Evolutionary conservation across 2,888 invertebrate genomes (phyloP).

Genomic region (Mythimna ferrago): DNA sequence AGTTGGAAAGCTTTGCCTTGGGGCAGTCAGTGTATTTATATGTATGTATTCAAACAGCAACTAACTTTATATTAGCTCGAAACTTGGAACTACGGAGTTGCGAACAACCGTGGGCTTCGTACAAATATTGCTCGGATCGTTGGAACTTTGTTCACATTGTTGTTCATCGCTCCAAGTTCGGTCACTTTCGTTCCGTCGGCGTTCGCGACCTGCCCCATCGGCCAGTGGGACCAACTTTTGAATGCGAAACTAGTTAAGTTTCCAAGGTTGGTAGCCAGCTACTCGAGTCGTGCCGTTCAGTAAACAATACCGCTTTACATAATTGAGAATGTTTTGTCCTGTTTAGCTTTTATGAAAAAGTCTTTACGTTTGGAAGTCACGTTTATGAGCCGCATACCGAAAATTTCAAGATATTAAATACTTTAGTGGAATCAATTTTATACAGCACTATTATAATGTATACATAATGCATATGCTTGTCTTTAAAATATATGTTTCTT

Average conservation of each 20-base stretch:
- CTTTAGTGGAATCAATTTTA: constrained; percentile 25
- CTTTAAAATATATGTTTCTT: neutral
- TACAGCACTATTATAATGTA: constrained; percentile 2
- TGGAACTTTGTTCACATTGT: constrained; percentile 80
- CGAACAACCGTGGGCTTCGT: constrained; percentile 69
- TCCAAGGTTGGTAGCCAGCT: constrained; percentile 77
- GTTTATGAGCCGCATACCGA: constrained; percentile 64
- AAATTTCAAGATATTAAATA: constrained; percentile 35
- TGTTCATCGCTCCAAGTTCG: constrained; percentile 80
- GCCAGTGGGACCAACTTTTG: constrained; percentile 75
- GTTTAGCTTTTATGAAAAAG: constrained; percentile 63
- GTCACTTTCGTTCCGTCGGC: constrained; percentile 80
- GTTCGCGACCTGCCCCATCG: constrained; percentile 70
- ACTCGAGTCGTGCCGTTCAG: constrained; percentile 66
- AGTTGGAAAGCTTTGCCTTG: constrained; percentile 42
- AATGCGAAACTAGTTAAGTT: constrained; percentile 80
- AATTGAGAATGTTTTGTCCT: constrained; percentile 72
- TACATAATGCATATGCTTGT: neutral
- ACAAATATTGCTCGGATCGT: constrained; percentile 80
- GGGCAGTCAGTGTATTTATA: constrained; percentile 44
- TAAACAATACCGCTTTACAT: constrained; percentile 78
- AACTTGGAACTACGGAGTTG: constrained; percentile 75
- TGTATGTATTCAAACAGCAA: constrained; percentile 61
- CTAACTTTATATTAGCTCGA: constrained; percentile 78
- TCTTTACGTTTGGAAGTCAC: constrained; percentile 67